These are phyloP conservation scores for Xestia sexstrigata DNA, from an alignment of 2,888 invertebrate genomes.

Conservation along the genomic window DNA sequence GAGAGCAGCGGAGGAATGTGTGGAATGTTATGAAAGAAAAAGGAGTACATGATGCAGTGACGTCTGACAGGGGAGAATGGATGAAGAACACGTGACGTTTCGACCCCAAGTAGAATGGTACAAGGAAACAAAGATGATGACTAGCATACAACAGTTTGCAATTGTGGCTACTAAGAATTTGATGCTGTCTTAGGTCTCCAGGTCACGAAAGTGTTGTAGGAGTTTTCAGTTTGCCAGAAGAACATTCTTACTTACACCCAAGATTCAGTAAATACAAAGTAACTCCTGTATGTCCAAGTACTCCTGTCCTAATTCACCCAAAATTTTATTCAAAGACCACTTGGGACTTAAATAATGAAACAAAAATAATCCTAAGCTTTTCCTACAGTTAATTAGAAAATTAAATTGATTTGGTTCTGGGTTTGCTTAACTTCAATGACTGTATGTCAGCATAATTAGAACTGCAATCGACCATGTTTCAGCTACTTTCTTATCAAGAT, in stretches of 20 bases:
- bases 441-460: not conserved
- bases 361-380: too few species aligned
- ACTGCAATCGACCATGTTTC: not conserved
- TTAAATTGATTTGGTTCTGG: not conserved
- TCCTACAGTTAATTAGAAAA: not conserved
- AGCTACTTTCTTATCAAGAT: conserved; percentile 6
- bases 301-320: not conserved
- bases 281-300: too few species aligned
- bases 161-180: too few species aligned
- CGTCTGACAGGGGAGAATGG: too few species aligned
- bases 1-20: too few species aligned
- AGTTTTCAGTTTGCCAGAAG: not conserved
- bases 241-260: not conserved
- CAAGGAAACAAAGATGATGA: too few species aligned
- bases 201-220: not conserved
- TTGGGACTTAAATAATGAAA: not conserved
- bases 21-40: too few species aligned
- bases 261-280: too few species aligned
- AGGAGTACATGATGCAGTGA: too few species aligned
- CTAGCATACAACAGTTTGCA: not conserved
- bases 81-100: too few species aligned
- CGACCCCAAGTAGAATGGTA: too few species aligned
- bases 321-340: not conserved
- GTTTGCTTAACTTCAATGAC: not conserved
- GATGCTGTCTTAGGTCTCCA: not conserved